Percentiles rank a stretch among this genome's conserved stretches.
Evolutionary conservation across 1,140 invertebrate genomes (phyloP).

Genomic region (Drosophila neocordata): DNA sequence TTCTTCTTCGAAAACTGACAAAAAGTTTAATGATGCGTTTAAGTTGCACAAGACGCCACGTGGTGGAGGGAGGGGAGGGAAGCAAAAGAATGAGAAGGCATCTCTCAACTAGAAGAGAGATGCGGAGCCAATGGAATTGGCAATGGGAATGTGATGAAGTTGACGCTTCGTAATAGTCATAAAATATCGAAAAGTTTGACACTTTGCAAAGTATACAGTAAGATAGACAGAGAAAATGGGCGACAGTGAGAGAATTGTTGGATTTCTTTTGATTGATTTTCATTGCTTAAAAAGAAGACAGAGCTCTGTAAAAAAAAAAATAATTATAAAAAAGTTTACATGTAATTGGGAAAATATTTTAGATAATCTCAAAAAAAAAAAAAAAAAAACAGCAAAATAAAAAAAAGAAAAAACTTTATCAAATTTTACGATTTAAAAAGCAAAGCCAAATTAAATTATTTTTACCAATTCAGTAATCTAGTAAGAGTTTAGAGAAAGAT

Average conservation of each 20-base stretch:
- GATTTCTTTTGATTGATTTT: not conserved
- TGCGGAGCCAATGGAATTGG: not conserved
- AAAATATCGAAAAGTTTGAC: conserved; percentile 17
- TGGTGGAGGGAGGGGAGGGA: too few species aligned
- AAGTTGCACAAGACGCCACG: conserved; percentile 53
- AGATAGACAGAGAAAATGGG: not conserved
- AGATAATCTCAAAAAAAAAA: too few species aligned
- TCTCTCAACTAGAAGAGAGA: too few species aligned
- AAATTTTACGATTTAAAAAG: too few species aligned
- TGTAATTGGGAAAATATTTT: too few species aligned
- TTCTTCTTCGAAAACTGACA: conserved; percentile 52
- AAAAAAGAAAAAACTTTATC: too few species aligned
- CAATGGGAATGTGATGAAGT: conserved; percentile 21
- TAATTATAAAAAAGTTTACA: not conserved
- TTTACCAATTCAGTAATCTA: too few species aligned
- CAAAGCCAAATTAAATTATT: too few species aligned
- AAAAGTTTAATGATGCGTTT: conserved; percentile 80
- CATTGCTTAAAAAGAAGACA: not conserved
- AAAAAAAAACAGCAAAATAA: too few species aligned
- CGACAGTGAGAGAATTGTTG: not conserved
- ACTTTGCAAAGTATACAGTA: conserved; percentile 9
- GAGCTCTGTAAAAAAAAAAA: not conserved
- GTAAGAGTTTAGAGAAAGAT: too few species aligned
- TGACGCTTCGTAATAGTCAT: conserved; percentile 7
- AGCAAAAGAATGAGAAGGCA: too few species aligned